Conservation (phyloP, 2,113 vertebrate genomes). For the Falco punctatus region DNA sequence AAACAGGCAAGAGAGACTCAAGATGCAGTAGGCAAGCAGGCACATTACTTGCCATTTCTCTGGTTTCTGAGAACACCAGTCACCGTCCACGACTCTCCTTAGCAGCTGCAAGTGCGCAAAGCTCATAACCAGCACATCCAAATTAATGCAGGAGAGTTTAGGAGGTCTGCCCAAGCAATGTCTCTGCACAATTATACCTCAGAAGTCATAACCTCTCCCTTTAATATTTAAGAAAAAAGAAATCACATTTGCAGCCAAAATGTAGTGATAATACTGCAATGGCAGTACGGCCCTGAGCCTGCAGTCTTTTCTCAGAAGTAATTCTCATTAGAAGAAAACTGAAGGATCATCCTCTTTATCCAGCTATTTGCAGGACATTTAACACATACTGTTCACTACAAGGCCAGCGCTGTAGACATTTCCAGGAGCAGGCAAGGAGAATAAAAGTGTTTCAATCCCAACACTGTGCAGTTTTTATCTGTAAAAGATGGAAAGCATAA, state of each 20-base stretch:
- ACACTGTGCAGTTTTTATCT: background rate
- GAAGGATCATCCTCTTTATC: background rate
- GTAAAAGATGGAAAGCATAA: background rate
- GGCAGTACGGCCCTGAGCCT: background rate
- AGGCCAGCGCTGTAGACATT: accelerated
- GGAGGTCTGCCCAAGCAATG: background rate
- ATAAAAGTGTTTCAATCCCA: background rate
- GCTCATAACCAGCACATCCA: background rate
- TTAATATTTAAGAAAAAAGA: background rate
- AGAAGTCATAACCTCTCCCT: background rate
- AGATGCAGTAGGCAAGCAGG: background rate
- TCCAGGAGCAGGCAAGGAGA: background rate
- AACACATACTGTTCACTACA: background rate
- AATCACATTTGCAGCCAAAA: background rate
- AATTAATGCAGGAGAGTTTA: background rate
- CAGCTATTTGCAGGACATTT: background rate
- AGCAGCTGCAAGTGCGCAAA: background rate
- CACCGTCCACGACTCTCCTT: background rate
- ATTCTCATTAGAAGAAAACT: background rate
- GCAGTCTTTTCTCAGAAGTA: background rate
- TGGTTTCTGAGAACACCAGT: background rate
- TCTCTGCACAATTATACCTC: background rate
- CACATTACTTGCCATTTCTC: background rate
- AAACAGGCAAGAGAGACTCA: background rate
- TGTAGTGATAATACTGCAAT: background rate